These are phyloP conservation scores for Polyommatus icarus DNA, from an alignment of 2,888 invertebrate genomes.

Conservation along the genomic window DNA sequence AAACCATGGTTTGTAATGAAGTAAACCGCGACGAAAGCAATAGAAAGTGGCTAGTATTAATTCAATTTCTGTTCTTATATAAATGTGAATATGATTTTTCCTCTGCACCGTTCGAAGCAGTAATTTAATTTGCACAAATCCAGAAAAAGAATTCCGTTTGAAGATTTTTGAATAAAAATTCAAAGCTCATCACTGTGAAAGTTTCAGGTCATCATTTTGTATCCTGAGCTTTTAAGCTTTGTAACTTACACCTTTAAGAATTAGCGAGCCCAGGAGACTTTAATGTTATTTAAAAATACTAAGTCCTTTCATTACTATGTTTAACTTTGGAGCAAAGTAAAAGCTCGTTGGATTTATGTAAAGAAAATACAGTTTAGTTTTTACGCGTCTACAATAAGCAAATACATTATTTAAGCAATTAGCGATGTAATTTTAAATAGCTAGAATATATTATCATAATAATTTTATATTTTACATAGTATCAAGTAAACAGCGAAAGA, in stretches of 20 bases:
- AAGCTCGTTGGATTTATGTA: not conserved
- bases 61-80: conserved; percentile 3
- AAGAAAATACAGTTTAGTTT: not conserved
- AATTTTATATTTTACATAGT: no score
- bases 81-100: conserved; percentile 25
- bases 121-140: conserved; percentile 25
- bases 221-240: conserved; percentile 29
- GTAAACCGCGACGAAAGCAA: not conserved
- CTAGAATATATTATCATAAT: not conserved
- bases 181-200: conserved; percentile 22
- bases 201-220: conserved; percentile 28
- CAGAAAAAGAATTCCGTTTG: conserved; percentile 35
- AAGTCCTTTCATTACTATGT: conserved; percentile 3
- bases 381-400: not conserved
- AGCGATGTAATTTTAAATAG: not conserved
- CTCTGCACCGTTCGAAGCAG: conserved; percentile 8
- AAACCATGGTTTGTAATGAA: not conserved
- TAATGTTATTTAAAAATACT: conserved; percentile 30
- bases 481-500: no score
- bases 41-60: not conserved
- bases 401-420: not conserved
- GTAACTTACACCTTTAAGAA: conserved; percentile 26
- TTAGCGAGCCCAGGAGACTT: conserved; percentile 16
- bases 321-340: conserved; percentile 11
- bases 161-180: conserved; percentile 23